Conservation (phyloP, 2,113 vertebrate genomes). For the Hippocampus abdominalis region DNA sequence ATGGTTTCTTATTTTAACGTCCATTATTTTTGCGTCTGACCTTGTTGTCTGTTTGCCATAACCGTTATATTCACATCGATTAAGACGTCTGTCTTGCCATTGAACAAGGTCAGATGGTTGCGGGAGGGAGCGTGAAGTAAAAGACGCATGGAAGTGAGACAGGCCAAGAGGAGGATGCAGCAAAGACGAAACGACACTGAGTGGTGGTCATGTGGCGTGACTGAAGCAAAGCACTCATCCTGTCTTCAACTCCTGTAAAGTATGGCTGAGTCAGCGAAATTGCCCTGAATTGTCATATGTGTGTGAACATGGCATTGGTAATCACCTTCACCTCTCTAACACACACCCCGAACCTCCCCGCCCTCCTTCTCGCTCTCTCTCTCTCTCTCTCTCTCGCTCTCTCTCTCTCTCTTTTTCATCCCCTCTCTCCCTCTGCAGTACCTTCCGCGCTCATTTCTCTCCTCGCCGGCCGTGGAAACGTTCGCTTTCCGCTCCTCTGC, state of each 20-base stretch:
- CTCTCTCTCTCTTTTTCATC: slow-evolving; percentile 22
- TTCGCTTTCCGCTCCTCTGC: slow-evolving; percentile 40
- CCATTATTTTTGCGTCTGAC: neutral
- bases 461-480: slow-evolving; percentile 34
- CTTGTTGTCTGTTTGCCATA: neutral
- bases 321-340: slow-evolving; percentile 18
- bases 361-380: slow-evolving; percentile 14
- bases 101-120: slow-evolving; percentile 6
- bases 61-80: neutral
- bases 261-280: slow-evolving; percentile 55
- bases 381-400: slow-evolving; percentile 11
- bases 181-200: slow-evolving; percentile 1
- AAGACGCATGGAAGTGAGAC: slow-evolving; percentile 28
- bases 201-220: slow-evolving; percentile 9
- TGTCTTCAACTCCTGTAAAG: slow-evolving; percentile 29
- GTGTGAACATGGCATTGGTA: slow-evolving; percentile 44
- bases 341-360: slow-evolving; percentile 13
- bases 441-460: slow-evolving; percentile 46
- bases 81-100: neutral
- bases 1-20: neutral
- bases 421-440: slow-evolving; percentile 63
- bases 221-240: slow-evolving; percentile 24
- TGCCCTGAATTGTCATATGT: slow-evolving; percentile 10
- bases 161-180: slow-evolving; percentile 19
- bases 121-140: slow-evolving; percentile 5